phyloP scores from a whole-genome alignment of 2,888 invertebrate genomes.

The Leptinotarsa tumamoca region DNA sequence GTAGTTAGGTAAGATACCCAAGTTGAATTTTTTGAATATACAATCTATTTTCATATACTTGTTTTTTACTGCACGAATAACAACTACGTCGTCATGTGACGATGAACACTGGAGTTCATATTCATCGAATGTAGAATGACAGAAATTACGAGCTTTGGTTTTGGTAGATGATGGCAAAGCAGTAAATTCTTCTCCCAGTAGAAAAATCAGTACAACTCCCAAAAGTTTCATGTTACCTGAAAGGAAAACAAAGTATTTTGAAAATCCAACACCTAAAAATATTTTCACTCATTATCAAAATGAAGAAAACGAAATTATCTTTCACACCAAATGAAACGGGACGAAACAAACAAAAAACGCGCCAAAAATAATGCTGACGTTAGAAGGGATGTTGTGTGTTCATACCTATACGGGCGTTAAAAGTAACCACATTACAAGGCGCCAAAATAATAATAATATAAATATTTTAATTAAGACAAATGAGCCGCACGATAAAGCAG shows the following conservation, averaged over 20 bases:
- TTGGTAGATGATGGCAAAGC: constrained; percentile 12
- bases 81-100: constrained; percentile 17
- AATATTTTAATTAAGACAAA: too few species aligned
- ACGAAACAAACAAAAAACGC: too few species aligned
- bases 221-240: constrained; percentile 20
- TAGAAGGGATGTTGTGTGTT: too few species aligned
- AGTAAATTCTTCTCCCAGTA: neutral
- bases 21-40: constrained; percentile 55
- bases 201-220: neutral
- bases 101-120: constrained; percentile 53
- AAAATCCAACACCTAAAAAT: too few species aligned
- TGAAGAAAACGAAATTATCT: too few species aligned
- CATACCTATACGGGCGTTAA: too few species aligned
- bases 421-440: too few species aligned
- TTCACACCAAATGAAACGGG: too few species aligned
- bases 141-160: constrained; percentile 35
- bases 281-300: too few species aligned
- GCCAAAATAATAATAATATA: too few species aligned
- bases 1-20: constrained; percentile 67
- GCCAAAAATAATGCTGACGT: too few species aligned
- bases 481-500: too few species aligned
- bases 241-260: constrained; percentile 2
- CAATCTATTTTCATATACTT: constrained; percentile 49
- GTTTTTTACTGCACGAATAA: constrained; percentile 40
- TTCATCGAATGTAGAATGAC: constrained; percentile 42